Percentiles rank a stretch among this genome's conserved stretches.
Evolutionary conservation across 2,113 vertebrate genomes (phyloP).

Genomic region (Myotis davidii): DNA sequence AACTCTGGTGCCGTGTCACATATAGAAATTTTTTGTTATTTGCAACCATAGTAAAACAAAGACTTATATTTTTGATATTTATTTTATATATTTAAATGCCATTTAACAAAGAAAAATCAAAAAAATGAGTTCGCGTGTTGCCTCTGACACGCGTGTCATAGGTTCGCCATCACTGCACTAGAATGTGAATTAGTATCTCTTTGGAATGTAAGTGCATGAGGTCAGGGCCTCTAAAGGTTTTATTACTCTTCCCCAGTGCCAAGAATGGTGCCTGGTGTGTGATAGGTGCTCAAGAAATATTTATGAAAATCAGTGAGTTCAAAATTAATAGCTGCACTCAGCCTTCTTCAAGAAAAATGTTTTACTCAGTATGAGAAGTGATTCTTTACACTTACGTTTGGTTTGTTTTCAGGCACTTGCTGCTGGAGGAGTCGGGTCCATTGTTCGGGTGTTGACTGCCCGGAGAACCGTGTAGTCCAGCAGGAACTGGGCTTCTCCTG

Average conservation of each 20-base stretch:
- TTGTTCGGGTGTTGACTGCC: constrained; percentile 96
- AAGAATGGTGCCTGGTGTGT: background rate
- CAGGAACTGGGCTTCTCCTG: constrained; percentile 56
- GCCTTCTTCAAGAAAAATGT: background rate
- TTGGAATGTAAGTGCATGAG: background rate
- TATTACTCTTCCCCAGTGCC: background rate
- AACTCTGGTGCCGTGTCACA: too few species aligned
- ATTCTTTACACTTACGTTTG: background rate
- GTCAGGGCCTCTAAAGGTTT: background rate
- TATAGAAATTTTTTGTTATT: too few species aligned
- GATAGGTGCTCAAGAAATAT: background rate
- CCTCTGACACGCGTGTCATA: too few species aligned
- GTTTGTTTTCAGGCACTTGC: constrained; percentile 91
- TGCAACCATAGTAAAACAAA: too few species aligned
- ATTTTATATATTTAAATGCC: too few species aligned
- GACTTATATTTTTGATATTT: too few species aligned
- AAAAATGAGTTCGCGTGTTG: too few species aligned
- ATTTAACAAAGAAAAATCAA: too few species aligned
- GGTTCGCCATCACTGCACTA: too few species aligned
- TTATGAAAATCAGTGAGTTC: background rate
- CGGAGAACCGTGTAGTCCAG: constrained; percentile 93
- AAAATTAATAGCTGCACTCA: background rate
- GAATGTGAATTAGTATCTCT: background rate
- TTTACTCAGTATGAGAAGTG: background rate
- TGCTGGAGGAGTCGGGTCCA: constrained; percentile 96